Conservation (phyloP, 2,113 vertebrate species). For the Sinocyclocheilus anophthalmus region DNA sequence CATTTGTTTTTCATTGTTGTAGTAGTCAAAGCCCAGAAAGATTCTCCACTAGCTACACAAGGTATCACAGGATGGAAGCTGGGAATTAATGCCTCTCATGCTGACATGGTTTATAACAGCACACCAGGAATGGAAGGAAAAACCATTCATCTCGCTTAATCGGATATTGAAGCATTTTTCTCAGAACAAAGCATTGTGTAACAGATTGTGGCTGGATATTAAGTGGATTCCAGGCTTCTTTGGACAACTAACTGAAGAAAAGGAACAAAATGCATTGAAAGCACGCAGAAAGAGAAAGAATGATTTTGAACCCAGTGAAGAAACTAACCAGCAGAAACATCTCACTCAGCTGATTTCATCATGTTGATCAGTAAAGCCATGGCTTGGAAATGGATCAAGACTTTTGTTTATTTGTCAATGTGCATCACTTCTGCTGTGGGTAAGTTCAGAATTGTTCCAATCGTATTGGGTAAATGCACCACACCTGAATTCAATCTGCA, state of each 20-base stretch:
- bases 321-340: neutral
- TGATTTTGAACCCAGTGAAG: neutral
- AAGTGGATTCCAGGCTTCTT: slow-evolving; percentile 40
- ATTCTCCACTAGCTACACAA: neutral
- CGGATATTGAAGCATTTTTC: slow-evolving; percentile 37
- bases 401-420: slow-evolving; percentile 36
- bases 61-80: neutral
- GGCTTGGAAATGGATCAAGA: slow-evolving; percentile 29
- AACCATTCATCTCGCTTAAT: slow-evolving; percentile 9
- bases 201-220: slow-evolving; percentile 18
- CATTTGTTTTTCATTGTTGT: slow-evolving; percentile 23
- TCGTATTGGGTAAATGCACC: neutral
- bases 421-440: slow-evolving; percentile 25
- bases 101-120: slow-evolving; percentile 41
- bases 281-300: neutral
- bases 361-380: slow-evolving; percentile 16
- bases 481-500: neutral
- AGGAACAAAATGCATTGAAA: neutral
- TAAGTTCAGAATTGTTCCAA: slow-evolving; percentile 21
- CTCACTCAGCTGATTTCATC: neutral
- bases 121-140: slow-evolving; percentile 7
- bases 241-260: neutral
- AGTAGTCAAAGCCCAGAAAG: neutral
- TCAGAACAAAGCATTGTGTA: slow-evolving; percentile 34
- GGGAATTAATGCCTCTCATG: slow-evolving; percentile 21